These are phyloP conservation scores for Sinosuthora webbiana DNA, from an alignment of 2,113 vertebrate genomes.

Conservation along the genomic window DNA sequence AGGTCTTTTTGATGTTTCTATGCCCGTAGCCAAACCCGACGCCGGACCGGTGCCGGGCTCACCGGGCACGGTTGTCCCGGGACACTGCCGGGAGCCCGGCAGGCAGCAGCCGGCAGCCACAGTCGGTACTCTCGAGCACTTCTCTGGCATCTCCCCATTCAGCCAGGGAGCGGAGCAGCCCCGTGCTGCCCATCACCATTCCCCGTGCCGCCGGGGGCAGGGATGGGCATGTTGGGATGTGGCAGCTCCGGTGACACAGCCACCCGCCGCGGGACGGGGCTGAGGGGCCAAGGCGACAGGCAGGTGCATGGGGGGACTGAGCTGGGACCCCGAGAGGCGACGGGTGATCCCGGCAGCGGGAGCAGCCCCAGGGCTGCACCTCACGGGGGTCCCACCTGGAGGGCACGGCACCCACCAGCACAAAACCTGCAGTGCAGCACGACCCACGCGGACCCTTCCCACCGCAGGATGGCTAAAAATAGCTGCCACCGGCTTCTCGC, in stretches of 20 bases:
- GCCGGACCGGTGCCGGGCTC: fast-evolving
- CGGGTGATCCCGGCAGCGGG: neutral
- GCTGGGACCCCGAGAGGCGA: fast-evolving
- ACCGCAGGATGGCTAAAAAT: conserved; percentile 22
- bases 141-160: fast-evolving
- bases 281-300: neutral
- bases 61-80: neutral
- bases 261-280: fast-evolving
- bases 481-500: neutral
- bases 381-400: fast-evolving
- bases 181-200: fast-evolving
- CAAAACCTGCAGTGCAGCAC: conserved; percentile 31
- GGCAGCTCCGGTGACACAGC: neutral
- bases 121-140: neutral
- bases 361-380: neutral
- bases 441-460: neutral
- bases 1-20: neutral
- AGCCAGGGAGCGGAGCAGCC: neutral
- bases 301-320: fast-evolving
- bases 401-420: neutral
- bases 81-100: neutral
- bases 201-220: fast-evolving
- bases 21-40: fast-evolving
- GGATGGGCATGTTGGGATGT: neutral
- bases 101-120: neutral